phyloP scores from a whole-genome alignment of 2,797 vertebrate genomes.

The Cetoscarus ocellatus region DNA sequence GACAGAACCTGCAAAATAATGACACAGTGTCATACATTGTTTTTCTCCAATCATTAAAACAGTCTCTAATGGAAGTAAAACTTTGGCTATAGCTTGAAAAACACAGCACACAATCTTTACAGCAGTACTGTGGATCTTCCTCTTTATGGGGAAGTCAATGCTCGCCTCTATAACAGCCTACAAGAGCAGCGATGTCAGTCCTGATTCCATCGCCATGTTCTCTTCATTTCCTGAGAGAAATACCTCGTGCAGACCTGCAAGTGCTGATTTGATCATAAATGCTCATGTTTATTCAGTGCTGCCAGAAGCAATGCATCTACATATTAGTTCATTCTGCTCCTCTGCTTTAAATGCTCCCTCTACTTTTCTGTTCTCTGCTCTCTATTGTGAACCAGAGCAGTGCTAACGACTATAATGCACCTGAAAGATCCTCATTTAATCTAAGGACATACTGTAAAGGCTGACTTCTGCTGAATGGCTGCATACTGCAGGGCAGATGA shows the following conservation, averaged over 20 bases:
- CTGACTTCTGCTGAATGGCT: conserved; percentile 64
- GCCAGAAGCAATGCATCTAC: conserved; percentile 68
- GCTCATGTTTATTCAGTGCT: conserved; percentile 82
- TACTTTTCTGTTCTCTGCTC: conserved; percentile 20
- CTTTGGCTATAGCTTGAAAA: conserved; percentile 2
- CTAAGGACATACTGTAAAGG: conserved; percentile 48
- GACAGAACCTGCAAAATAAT: conserved; percentile 91
- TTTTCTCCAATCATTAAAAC: conserved; percentile 36
- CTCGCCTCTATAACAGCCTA: conserved; percentile 38
- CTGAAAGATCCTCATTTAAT: conserved; percentile 40
- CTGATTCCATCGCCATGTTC: conserved; percentile 56
- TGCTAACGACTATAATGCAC: conserved; percentile 52
- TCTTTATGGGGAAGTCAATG: conserved; percentile 45
- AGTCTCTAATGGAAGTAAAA: conserved; percentile 4
- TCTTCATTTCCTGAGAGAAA: conserved; percentile 75
- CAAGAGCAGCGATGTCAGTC: conserved; percentile 58
- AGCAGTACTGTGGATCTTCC: conserved; percentile 27
- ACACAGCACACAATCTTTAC: background rate
- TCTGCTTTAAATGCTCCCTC: conserved; percentile 37
- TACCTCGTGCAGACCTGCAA: conserved; percentile 63
- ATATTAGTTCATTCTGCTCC: conserved; percentile 57
- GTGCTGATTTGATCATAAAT: conserved; percentile 80
- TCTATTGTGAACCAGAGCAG: conserved; percentile 34
- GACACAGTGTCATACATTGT: conserved; percentile 33
- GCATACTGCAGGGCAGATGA: conserved; percentile 65